Evolutionary conservation across 2,888 invertebrate genomes (phyloP).

Genomic region (Philereme transversata): DNA sequence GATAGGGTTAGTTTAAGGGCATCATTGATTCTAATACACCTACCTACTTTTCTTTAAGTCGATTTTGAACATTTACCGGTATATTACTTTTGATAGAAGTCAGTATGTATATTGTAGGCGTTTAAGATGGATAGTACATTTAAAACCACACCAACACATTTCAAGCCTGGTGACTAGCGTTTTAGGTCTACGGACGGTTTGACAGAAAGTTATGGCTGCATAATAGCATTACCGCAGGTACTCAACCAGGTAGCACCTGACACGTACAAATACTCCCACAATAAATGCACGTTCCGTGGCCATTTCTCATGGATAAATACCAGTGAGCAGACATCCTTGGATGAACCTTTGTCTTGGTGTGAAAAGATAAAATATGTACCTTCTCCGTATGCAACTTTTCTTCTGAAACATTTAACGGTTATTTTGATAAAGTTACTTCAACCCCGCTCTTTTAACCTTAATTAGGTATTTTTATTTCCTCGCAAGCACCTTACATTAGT

Average conservation of each 20-base stretch:
- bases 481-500: neutral
- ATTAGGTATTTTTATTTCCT: neutral
- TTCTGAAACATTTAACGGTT: too few relatives aligned
- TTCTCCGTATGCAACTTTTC: too few relatives aligned
- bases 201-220: slow-evolving; percentile 38
- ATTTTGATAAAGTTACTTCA: neutral
- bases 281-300: slow-evolving; percentile 40
- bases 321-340: neutral
- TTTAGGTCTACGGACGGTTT: slow-evolving; percentile 29
- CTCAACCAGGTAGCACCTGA: slow-evolving; percentile 64
- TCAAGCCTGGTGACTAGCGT: slow-evolving; percentile 17
- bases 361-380: too few relatives aligned
- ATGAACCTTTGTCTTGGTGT: neutral
- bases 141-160: slow-evolving; percentile 1
- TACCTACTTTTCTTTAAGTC: too few relatives aligned
- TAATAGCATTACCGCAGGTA: slow-evolving; percentile 68
- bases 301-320: slow-evolving; percentile 20
- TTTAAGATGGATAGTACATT: neutral
- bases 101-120: too few relatives aligned
- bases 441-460: neutral
- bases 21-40: neutral
- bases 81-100: too few relatives aligned
- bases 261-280: slow-evolving; percentile 60
- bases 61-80: too few relatives aligned
- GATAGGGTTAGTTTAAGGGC: neutral